Base-by-base conservation (phyloP, 2,888 invertebrate genomes). In the Teinopalpus imperialis region DNA sequence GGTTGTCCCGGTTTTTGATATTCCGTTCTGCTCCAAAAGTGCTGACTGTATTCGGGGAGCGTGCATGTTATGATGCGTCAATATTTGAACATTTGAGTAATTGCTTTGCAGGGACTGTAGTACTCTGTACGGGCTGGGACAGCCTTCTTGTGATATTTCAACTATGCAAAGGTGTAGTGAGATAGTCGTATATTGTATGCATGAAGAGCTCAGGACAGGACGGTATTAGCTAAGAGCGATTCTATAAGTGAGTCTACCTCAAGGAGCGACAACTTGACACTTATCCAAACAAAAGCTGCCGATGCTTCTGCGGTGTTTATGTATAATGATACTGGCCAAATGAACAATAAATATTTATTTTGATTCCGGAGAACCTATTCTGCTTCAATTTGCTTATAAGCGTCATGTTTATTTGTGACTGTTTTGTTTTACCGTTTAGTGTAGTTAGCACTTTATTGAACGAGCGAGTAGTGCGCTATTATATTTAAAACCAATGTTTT, bases 1-100 rank as follows among this genome's bases (percentile, higher is more conserved):
- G 89, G 89, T 90, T 90, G 89, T 90, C 89, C 89, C 89, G 89
- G 89, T 86, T 89, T 89, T 86, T 82, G 81, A 81, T 81, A 86
- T 89, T 87, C 90, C 90, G 88, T 74, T 74, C 70, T 76, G 81
- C 74, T 83, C 82, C 76, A n/a, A 72, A 63, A 66, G 69, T 67
- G 62, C 63, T 63, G 63, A 60, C 66, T 68, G 63, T 58, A 66
- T 60, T 59, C 66, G 69, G 74, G 73, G 69, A 83, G 88, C 88
- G 89, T 88, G 86, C 83, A 81, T 81, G 82, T 63, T 63, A 56
- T 59, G 67, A 56, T 53, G 34, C 41, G 63, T 66, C 65, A 70
- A 63, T 67, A 66, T 72, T 71, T 73, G 72, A 69, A 72, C 61
- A 68, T 59, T 63, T 65, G 71, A 76, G 75, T 73, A 68, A 74